Conservation (phyloP, 2,113 vertebrate species). For the Heterotis niloticus region DNA sequence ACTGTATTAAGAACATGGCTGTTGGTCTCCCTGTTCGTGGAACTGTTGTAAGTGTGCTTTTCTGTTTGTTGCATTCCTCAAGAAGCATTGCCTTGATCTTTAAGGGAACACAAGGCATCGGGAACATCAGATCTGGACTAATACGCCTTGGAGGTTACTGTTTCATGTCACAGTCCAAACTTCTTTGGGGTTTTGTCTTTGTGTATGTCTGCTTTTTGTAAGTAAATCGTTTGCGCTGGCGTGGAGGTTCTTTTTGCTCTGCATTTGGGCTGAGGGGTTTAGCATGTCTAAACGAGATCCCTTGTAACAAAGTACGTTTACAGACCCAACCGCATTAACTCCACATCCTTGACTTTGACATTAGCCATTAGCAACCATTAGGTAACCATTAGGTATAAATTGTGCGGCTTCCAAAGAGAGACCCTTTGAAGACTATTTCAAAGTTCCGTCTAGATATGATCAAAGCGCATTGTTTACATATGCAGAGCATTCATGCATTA, state of each 20-base stretch:
- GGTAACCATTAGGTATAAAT: slow-evolving; percentile 24
- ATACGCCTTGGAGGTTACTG: not conserved
- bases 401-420: not conserved
- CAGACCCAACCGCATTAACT: slow-evolving; percentile 18
- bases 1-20: too few relatives aligned
- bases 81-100: not conserved
- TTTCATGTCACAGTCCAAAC: not conserved
- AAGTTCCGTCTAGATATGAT: slow-evolving; percentile 16
- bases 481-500: slow-evolving; percentile 8
- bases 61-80: not conserved
- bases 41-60: not conserved
- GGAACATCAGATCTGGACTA: not conserved
- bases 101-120: not conserved
- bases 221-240: not conserved
- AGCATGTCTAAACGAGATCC: slow-evolving; percentile 17
- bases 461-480: slow-evolving; percentile 12
- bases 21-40: too few relatives aligned
- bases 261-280: not conserved
- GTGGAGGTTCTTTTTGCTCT: not conserved
- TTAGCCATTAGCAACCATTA: slow-evolving; percentile 21
- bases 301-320: slow-evolving; percentile 22
- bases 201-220: slow-evolving; percentile 17
- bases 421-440: slow-evolving; percentile 21
- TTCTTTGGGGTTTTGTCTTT: not conserved
- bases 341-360: slow-evolving; percentile 20